Percentiles rank a stretch among this genome's conserved stretches.
Evolutionary conservation across 2,797 vertebrate genomes (phyloP).

Genomic region (Morelia viridis): DNA sequence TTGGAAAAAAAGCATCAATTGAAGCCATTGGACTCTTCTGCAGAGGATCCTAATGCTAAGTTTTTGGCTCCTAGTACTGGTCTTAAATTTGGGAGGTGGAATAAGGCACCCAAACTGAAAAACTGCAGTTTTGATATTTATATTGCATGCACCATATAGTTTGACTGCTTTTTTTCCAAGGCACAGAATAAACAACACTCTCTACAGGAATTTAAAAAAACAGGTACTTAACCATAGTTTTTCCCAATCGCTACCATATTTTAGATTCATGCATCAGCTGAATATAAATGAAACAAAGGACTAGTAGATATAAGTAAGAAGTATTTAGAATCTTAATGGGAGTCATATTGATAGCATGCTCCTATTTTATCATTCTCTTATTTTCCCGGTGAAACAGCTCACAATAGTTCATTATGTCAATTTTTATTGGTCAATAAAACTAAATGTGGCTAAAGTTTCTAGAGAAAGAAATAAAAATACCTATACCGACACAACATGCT

Average conservation of each 20-base stretch:
- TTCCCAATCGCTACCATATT: neutral
- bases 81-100: neutral
- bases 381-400: slow-evolving; percentile 47
- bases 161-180: neutral
- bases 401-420: slow-evolving; percentile 30
- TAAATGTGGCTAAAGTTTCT: slow-evolving; percentile 61
- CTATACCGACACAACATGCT: slow-evolving; percentile 49
- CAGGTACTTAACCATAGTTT: neutral
- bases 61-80: neutral
- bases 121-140: neutral
- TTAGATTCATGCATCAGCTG: neutral
- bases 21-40: neutral
- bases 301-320: slow-evolving; percentile 38
- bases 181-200: neutral
- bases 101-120: neutral
- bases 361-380: slow-evolving; percentile 50
- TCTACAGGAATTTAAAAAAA: neutral
- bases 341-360: slow-evolving; percentile 29
- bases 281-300: neutral
- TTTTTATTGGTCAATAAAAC: slow-evolving; percentile 60
- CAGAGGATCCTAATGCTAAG: neutral
- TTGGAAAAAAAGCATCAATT: neutral
- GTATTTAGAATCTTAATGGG: slow-evolving; percentile 22
- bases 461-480: slow-evolving; percentile 56
- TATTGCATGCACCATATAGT: neutral